phyloP scores from a whole-genome alignment of 1,140 invertebrate genomes.

The Leptopilina boulardi region DNA sequence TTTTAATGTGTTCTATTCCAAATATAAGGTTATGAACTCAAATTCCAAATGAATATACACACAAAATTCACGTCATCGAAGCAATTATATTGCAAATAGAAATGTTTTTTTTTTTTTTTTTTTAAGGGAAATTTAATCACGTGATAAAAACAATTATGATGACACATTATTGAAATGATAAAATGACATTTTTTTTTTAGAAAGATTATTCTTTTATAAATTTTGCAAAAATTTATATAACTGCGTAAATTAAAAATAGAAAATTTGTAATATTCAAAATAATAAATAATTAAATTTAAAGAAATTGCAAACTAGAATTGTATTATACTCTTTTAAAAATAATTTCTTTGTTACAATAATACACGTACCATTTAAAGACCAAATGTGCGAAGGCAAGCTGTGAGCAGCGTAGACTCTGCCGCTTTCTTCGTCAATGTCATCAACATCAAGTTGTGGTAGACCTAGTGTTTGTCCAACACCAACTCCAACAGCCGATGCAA shows the following conservation, averaged over 20 bases:
- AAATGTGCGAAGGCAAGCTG: constrained; percentile 92
- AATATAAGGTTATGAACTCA: background rate
- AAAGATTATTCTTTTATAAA: too few species aligned
- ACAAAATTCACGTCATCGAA: constrained; percentile 4
- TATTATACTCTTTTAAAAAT: background rate
- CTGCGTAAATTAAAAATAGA: background rate
- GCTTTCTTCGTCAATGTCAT: constrained; percentile 73
- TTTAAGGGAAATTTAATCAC: background rate
- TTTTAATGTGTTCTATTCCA: background rate
- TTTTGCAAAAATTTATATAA: background rate
- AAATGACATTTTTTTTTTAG: background rate
- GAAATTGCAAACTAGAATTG: constrained; percentile 21
- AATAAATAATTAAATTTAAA: background rate
- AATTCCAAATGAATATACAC: background rate
- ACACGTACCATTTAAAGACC: constrained; percentile 90
- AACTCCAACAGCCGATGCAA: constrained; percentile 69
- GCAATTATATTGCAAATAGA: background rate
- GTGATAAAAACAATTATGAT: background rate
- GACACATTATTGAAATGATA: background rate
- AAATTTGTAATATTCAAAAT: background rate
- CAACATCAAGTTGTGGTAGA: constrained; percentile 69
- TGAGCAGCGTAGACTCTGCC: constrained; percentile 90
- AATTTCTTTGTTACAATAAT: constrained; percentile 29
- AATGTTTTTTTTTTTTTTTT: too few species aligned
- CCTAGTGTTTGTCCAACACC: constrained; percentile 72